Evolutionary conservation across 64 coral and sea anemone species (phyloP).

Genomic region (Montipora efflorescens): DNA sequence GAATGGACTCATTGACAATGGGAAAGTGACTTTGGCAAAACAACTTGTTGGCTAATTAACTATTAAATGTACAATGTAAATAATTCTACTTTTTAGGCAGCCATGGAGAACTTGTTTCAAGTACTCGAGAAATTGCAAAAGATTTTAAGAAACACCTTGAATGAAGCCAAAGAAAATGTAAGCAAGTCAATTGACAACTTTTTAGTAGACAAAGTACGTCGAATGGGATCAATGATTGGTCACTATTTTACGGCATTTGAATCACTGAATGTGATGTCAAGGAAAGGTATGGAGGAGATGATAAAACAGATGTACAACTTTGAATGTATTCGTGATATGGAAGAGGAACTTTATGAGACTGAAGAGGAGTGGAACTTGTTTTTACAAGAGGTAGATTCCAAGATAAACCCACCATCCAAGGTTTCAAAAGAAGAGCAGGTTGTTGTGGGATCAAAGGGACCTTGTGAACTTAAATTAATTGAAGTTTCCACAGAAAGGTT

Average conservation of each 20-base stretch:
- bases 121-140: conserved; percentile 49
- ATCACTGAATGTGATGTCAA: conserved; percentile 61
- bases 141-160: conserved; percentile 17
- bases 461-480: conserved; percentile 64
- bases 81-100: not conserved
- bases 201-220: conserved; percentile 68
- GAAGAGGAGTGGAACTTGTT: conserved; percentile 85
- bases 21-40: too few species aligned
- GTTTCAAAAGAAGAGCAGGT: conserved; percentile 1
- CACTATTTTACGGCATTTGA: conserved; percentile 67
- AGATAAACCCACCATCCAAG: conserved; percentile 24
- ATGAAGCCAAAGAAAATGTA: conserved; percentile 56
- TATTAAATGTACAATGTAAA: too few species aligned
- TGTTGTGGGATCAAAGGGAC: conserved; percentile 57
- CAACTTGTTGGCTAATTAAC: too few species aligned
- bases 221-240: conserved; percentile 70
- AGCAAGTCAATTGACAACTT: conserved; percentile 64
- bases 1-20: too few species aligned
- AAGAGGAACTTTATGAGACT: conserved; percentile 68
- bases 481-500: conserved; percentile 74
- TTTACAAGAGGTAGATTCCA: conserved; percentile 74
- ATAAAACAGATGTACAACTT: conserved; percentile 55
- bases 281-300: conserved; percentile 63
- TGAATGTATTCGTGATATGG: conserved; percentile 60
- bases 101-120: conserved; percentile 23